Conservation (phyloP, 2,113 vertebrate genomes). For the Setophaga kirtlandii region DNA sequence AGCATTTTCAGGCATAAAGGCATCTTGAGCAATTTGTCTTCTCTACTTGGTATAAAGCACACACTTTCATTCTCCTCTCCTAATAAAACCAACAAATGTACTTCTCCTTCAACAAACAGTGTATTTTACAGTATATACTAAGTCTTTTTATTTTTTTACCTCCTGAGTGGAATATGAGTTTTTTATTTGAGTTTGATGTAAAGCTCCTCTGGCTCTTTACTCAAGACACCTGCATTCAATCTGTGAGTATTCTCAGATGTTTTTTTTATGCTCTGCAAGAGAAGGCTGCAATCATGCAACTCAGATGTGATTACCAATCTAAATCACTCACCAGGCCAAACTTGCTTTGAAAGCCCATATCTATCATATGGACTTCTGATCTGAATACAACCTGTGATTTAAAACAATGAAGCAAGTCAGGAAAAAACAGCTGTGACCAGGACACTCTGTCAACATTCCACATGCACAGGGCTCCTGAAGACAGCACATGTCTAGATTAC, state of each 20-base stretch:
- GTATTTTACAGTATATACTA: not conserved
- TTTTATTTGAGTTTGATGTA: constrained; percentile 71
- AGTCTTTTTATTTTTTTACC: constrained; percentile 26
- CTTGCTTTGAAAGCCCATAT: not conserved
- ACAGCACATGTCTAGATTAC: not conserved
- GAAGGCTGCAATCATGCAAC: constrained; percentile 38
- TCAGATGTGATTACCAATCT: constrained; percentile 56
- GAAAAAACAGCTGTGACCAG: not conserved
- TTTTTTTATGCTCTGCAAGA: constrained; percentile 62
- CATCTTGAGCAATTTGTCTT: not conserved
- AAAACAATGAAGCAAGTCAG: constrained; percentile 5
- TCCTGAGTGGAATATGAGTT: constrained; percentile 22
- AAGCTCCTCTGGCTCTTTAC: constrained; percentile 69
- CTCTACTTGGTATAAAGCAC: not conserved
- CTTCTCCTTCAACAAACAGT: constrained; percentile 56
- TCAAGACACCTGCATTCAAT: constrained; percentile 81
- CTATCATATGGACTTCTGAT: not conserved
- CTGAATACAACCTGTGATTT: not conserved
- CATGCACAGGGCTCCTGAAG: not conserved
- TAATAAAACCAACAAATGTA: constrained; percentile 35
- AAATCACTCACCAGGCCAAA: constrained; percentile 23
- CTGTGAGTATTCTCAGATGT: constrained; percentile 65
- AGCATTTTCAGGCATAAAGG: not conserved
- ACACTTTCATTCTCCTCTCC: not conserved
- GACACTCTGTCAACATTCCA: not conserved